These are phyloP conservation scores for Lamprologus sp. DNA, from an alignment of 2,113 vertebrate species.

Conservation along the genomic window DNA sequence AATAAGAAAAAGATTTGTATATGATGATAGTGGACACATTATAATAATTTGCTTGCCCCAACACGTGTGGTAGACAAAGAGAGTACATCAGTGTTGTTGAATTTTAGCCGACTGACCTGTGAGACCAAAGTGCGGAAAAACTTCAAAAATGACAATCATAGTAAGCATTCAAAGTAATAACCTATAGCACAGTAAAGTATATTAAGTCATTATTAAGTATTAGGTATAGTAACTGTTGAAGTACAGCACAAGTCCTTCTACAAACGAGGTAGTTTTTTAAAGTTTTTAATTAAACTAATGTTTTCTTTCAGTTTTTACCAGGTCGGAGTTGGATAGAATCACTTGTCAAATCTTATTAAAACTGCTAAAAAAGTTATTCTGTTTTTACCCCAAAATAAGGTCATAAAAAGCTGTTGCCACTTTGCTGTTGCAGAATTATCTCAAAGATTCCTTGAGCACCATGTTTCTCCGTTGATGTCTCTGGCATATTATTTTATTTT, in stretches of 20 bases:
- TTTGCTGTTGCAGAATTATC: neutral
- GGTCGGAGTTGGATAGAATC: neutral
- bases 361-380: neutral
- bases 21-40: neutral
- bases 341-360: neutral
- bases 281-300: neutral
- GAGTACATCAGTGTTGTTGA: neutral
- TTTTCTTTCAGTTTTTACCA: neutral
- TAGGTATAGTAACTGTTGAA: neutral
- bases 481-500: neutral
- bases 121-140: neutral
- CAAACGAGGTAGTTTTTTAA: accelerated
- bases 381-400: neutral
- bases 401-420: neutral
- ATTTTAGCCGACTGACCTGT: neutral
- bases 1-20: neutral
- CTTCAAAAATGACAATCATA: neutral
- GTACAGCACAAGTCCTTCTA: neutral
- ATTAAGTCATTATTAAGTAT: neutral
- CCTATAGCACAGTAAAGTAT: neutral
- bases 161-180: neutral
- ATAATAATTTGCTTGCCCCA: neutral
- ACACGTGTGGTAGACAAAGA: neutral
- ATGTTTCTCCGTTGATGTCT: neutral
- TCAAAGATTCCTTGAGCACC: neutral